Evolutionary conservation across 2,113 vertebrate species (phyloP), one percentile per base, ranked within the genome.

Genomic region (Indri indri): DNA sequence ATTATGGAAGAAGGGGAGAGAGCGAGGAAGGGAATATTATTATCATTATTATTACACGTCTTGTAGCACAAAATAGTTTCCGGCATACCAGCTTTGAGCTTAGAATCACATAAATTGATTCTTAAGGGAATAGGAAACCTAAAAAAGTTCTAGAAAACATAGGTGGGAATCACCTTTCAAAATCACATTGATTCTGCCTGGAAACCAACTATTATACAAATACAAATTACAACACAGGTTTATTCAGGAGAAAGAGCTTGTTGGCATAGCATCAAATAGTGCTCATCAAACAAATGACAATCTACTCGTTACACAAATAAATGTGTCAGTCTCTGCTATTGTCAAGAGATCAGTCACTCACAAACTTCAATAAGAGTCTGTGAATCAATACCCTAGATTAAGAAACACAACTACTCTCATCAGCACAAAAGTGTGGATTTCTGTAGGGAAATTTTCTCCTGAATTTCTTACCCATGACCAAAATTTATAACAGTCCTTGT

Each of bases 151-250:
- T 47, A 70, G 59, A 80, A 88, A 82, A 79, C n/a, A 25, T 13
- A 40, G 27, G 25, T 93, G 12, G 87, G 32, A 16, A 3, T 79
- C n/a, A 14, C 47, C 76, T 86, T 59, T 77, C 32, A 81, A 89
- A 86, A 94, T 88, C 6, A 40, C 77, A 79, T 68, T 17, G 4
- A 37, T 79, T 66, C 45, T 89, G 71, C 65, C 59, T 97, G 57
- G 91, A 98, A 97, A 96, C 14, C 61, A 97, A 45, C 2, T 25
- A 22, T 86, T 91, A 76, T 27, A 45, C 14, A 94, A 81, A 54
- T 25, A 74, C n/a, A 93, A 92, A 90, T 47, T 40, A 32, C 9
- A 27, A 54, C 5, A n/a, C 23, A 3, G 1, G 2, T 70, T 96
- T 61, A 10, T 5, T 96, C 47, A 92, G 30, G 52, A 84, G 73